Conservation (phyloP, 2,888 invertebrate genomes). For the Parelbella ahira region DNA sequence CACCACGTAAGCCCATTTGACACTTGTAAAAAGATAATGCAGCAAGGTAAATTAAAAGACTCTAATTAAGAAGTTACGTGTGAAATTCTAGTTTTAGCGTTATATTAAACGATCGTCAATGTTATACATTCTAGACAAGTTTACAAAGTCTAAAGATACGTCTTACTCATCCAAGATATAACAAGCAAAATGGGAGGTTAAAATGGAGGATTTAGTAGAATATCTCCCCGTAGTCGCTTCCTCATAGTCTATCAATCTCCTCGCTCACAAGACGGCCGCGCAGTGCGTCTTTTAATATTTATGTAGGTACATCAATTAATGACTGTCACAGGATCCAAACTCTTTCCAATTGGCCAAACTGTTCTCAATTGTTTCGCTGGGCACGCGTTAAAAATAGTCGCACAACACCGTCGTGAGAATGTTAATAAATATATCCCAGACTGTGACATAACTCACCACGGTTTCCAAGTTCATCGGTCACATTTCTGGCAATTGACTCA, state of each 20-base stretch:
- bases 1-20: no score
- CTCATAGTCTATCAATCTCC: conserved; percentile 32
- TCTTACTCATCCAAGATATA: no score
- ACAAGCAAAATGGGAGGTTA: no score
- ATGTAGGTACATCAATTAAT: conserved; percentile 55
- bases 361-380: conserved; percentile 54
- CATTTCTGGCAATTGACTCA: conserved; percentile 15
- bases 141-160: no score
- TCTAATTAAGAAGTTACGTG: no score
- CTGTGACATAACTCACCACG: conserved; percentile 43
- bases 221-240: conserved; percentile 9
- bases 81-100: no score
- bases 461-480: conserved; percentile 25
- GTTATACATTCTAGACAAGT: no score
- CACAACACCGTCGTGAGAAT: conserved; percentile 46
- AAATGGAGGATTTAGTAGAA: no score
- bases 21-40: no score
- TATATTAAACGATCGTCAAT: no score
- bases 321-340: conserved; percentile 51
- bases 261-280: conserved; percentile 28
- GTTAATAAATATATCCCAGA: conserved; percentile 45
- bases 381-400: conserved; percentile 52
- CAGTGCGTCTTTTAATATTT: conserved; percentile 41
- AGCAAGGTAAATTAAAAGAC: no score
- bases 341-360: conserved; percentile 65